Conservation (phyloP, 2,797 vertebrate genomes). For the Myoxocephalus aenaeus region DNA sequence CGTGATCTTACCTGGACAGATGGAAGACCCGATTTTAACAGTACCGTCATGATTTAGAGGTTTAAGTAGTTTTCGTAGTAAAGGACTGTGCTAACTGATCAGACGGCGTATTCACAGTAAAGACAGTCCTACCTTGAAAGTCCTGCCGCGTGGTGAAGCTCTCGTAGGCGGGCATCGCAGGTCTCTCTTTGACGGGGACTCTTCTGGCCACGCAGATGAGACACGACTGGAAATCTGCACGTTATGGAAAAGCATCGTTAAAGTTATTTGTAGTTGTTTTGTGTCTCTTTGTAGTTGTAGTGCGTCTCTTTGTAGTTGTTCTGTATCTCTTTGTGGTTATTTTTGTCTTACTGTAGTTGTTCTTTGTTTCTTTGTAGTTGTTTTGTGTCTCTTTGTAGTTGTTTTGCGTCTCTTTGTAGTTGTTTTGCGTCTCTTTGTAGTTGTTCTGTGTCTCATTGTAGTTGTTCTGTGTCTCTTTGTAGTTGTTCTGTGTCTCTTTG, state of each 20-base stretch:
- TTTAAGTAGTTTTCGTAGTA: too few relatives aligned
- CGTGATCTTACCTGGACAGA: slow-evolving; percentile 91
- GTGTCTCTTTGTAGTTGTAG: too few relatives aligned
- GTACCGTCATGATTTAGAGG: not conserved
- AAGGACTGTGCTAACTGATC: too few relatives aligned
- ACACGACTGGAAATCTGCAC: slow-evolving; percentile 96
- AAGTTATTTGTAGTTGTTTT: too few relatives aligned
- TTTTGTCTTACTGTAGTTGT: too few relatives aligned
- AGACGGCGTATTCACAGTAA: too few relatives aligned
- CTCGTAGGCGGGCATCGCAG: slow-evolving; percentile 89
- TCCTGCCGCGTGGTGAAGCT: slow-evolving; percentile 97
- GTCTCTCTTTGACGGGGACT: slow-evolving; percentile 93
- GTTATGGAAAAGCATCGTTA: not conserved
- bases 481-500: not conserved
- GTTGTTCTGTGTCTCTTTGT: not conserved
- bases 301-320: too few relatives aligned
- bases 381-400: not conserved
- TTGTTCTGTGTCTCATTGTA: not conserved
- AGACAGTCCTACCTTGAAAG: slow-evolving; percentile 91
- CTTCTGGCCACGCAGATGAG: slow-evolving; percentile 97
- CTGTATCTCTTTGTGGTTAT: too few relatives aligned
- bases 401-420: not conserved
- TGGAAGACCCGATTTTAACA: not conserved
- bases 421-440: too few relatives aligned
- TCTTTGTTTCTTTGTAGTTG: too few relatives aligned